A percentile compares a stretch with the other conserved stretches of the same genome.
These are phyloP conservation scores for Syngnathus acus DNA, from an alignment of 2,797 vertebrate genomes.

Conservation along the genomic window DNA sequence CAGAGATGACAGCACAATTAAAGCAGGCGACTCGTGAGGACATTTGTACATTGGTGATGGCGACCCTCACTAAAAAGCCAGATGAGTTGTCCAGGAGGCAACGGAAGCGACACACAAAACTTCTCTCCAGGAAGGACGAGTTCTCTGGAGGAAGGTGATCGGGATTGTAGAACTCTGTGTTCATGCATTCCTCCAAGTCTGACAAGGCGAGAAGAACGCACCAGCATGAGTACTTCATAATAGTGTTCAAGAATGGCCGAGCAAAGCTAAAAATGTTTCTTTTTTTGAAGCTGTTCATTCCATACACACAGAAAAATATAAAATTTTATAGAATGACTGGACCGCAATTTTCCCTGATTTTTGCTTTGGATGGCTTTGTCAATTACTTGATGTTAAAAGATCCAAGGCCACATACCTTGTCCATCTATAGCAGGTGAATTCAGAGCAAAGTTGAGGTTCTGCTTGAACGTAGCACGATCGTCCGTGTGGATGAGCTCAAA, in stretches of 20 bases:
- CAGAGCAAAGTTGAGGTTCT: conserved; percentile 67
- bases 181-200: conserved; percentile 30
- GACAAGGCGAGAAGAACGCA: not conserved
- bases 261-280: too few relatives aligned
- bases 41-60: too few relatives aligned
- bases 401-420: conserved; percentile 39
- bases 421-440: conserved; percentile 26
- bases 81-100: conserved; percentile 85
- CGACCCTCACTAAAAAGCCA: conserved; percentile 73
- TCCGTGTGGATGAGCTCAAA: conserved; percentile 77
- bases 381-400: too few relatives aligned
- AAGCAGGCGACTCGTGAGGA: not conserved
- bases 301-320: not conserved
- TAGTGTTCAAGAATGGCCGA: too few relatives aligned
- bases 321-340: too few relatives aligned
- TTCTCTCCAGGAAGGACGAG: conserved; percentile 69
- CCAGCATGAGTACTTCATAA: not conserved
- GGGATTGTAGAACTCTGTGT: conserved; percentile 35
- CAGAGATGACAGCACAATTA: not conserved
- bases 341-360: not conserved
- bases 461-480: conserved; percentile 63
- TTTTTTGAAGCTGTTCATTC: not conserved
- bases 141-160: conserved; percentile 60
- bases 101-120: conserved; percentile 77
- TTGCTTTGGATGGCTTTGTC: too few relatives aligned